These are phyloP conservation scores for Thecophora atra DNA, from an alignment of 2,888 invertebrate genomes.

Conservation along the genomic window DNA sequence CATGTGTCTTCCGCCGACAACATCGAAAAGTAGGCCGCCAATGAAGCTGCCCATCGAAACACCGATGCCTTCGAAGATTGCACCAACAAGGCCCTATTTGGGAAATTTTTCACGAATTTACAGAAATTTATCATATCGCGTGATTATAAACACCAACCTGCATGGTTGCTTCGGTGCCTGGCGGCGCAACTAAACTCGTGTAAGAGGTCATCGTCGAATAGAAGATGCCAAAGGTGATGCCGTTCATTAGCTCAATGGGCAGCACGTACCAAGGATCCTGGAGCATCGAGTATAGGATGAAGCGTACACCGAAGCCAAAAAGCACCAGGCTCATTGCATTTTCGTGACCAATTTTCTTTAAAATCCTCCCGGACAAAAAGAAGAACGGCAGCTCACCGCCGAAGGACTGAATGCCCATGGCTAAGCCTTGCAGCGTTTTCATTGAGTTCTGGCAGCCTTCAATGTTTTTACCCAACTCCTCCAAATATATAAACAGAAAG, in stretches of 20 bases:
- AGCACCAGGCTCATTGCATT: constrained; percentile 86
- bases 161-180: constrained; percentile 86
- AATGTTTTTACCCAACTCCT: constrained; percentile 71
- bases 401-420: constrained; percentile 82
- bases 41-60: constrained; percentile 81
- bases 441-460: constrained; percentile 69
- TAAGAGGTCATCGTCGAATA: constrained; percentile 90
- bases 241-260: constrained; percentile 86
- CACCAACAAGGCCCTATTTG: constrained; percentile 81
- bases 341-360: constrained; percentile 82
- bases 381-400: constrained; percentile 88
- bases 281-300: constrained; percentile 82
- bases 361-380: constrained; percentile 80
- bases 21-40: constrained; percentile 77
- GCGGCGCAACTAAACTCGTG: constrained; percentile 83
- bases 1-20: constrained; percentile 73
- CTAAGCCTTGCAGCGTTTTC: constrained; percentile 80
- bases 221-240: constrained; percentile 87
- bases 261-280: constrained; percentile 85
- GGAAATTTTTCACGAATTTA: neutral
- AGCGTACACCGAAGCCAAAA: constrained; percentile 81
- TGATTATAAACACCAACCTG: constrained; percentile 69
- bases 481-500: constrained; percentile 86
- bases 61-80: constrained; percentile 87
- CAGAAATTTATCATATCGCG: constrained; percentile 22